Base-by-base conservation (phyloP, 2,113 vertebrate genomes). In the Suncus etruscus region DNA sequence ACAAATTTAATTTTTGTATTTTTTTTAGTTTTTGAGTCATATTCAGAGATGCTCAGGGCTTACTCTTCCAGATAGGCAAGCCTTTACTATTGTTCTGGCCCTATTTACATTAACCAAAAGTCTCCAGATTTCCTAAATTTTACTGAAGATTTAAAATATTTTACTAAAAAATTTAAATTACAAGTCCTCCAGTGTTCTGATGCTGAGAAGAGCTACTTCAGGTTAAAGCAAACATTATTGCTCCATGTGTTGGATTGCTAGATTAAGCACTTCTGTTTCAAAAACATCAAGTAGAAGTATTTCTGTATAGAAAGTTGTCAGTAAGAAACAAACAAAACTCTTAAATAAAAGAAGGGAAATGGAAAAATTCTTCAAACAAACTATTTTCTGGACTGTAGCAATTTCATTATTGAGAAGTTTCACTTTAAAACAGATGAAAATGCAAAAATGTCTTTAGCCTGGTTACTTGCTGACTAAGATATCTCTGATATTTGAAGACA, bases 371-470 rank as follows among this genome's bases (percentile, higher is more conserved):
- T 70, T 83, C 12, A 91, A 85, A 85, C 15, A 54, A 54, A 47
- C 82, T 14, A 87, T 11, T 18, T 87, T 90, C 50, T 70, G 3
- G 8, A 7, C n/a, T 90, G 48, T 12, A 69, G n/a, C 74, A 54
- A 91, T 86, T 93, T 88, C 39, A 90, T 65, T 91, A 92, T 65
- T 87, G 51, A 94, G 76, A 15, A 82, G 29, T 31, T 80, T 9
- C 25, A 87, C 79, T 91, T 92, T 92, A 92, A 91, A 86, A 32
- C 84, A 73, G 47, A 89, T 84, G 50, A 93, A 95, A 93, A 86
- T 93, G 29, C 50, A 92, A 79, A 95, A 65, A 77, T 8, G 27
- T 50, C 65, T 87, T 39, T 16, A 81, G 4, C 8, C 66, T 78
- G 31, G 54, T 87, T 92, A 54, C 65, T 91, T 89, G 77, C 58